A percentile compares a stretch with the other conserved stretches of the same genome.
Conservation (phyloP, 2,888 invertebrate species). For the Metopia argyrocephala region DNA sequence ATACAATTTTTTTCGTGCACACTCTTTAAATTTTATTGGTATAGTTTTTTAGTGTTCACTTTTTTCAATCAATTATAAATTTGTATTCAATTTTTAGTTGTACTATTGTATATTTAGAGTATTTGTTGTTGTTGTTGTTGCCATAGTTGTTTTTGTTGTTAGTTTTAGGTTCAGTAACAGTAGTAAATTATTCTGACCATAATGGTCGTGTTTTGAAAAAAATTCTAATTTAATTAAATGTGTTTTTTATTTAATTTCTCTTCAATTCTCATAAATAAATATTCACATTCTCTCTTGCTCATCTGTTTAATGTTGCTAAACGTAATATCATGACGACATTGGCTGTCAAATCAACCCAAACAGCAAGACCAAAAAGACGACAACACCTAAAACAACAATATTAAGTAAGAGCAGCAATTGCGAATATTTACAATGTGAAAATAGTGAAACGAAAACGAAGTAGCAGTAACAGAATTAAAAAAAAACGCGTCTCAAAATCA, state of each 20-base stretch:
- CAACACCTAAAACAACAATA: not conserved
- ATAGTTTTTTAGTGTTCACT: not conserved
- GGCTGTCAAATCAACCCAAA: constrained; percentile 59
- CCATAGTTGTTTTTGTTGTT: constrained; percentile 11
- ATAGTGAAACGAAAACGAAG: constrained; percentile 44
- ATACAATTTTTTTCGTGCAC: not conserved
- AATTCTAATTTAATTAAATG: constrained; percentile 32
- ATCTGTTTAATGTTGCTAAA: constrained; percentile 37
- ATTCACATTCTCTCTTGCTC: constrained; percentile 11
- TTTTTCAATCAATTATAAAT: constrained; percentile 7
- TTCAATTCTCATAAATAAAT: constrained; percentile 3
- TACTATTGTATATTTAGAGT: not conserved
- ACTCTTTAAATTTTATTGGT: constrained; percentile 9
- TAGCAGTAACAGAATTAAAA: constrained; percentile 39
- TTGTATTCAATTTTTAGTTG: constrained; percentile 14
- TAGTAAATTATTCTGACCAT: constrained; percentile 26
- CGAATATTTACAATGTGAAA: constrained; percentile 5
- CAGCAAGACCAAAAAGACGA: not conserved
- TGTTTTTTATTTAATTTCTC: constrained; percentile 9
- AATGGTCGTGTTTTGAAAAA: not conserved
- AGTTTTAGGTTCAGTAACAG: constrained; percentile 41
- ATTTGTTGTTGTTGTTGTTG: constrained; percentile 10
- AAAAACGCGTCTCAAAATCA: constrained; percentile 58
- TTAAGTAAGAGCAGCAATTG: not conserved
- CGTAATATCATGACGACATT: constrained; percentile 56